Conservation (phyloP, 1,140 invertebrate genomes). For the Saxidomus purpurata region DNA sequence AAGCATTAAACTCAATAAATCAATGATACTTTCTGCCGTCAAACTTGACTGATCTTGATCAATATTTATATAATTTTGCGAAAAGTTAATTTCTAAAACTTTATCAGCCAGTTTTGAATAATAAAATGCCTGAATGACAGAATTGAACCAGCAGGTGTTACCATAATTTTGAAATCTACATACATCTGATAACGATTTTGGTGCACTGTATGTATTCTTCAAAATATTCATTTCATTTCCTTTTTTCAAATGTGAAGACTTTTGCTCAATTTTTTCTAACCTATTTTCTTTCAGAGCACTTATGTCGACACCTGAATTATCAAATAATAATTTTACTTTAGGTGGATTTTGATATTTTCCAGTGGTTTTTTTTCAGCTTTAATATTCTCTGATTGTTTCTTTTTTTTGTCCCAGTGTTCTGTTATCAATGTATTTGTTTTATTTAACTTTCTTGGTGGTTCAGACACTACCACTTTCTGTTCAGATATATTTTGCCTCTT, state of each 20-base stretch:
- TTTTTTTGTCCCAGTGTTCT: constrained; percentile 38
- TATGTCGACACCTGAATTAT: not conserved
- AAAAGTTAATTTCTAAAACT: constrained; percentile 9
- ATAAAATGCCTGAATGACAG: constrained; percentile 31
- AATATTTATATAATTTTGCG: constrained; percentile 21
- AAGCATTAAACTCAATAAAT: constrained; percentile 29
- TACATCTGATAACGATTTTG: constrained; percentile 16
- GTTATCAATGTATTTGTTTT: constrained; percentile 23
- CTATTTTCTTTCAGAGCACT: not conserved
- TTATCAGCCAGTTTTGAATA: constrained; percentile 32
- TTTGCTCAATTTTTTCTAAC: not conserved
- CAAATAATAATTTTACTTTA: constrained; percentile 32
- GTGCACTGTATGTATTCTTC: constrained; percentile 22
- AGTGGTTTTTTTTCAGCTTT: not conserved
- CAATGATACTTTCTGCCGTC: constrained; percentile 27
- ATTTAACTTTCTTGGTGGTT: too few species aligned
- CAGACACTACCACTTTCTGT: not conserved
- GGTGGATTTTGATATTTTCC: constrained; percentile 27
- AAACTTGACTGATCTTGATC: constrained; percentile 24
- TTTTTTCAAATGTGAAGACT: not conserved
- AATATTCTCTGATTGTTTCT: constrained; percentile 20
- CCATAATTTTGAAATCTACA: constrained; percentile 31
- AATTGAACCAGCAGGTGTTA: constrained; percentile 7
- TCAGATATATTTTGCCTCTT: constrained; percentile 27
- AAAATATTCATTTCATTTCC: constrained; percentile 1